A percentile compares a stretch with the other conserved stretches of the same genome.
These are phyloP conservation scores for Astropecten irregularis DNA, from an alignment of 53 echinoderm and acorn worm species.

Conservation along the genomic window DNA sequence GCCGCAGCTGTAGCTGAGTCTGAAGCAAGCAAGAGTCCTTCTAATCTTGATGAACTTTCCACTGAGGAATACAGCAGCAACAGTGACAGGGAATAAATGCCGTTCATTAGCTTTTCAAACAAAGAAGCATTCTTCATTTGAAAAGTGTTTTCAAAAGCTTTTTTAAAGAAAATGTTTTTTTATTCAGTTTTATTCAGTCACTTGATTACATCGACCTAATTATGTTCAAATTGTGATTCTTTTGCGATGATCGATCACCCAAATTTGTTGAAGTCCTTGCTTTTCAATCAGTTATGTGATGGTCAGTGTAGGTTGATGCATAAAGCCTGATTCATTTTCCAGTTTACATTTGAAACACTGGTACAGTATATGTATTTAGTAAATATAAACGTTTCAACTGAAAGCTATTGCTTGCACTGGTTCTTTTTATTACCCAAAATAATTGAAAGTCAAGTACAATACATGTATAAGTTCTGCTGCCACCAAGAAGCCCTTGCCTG, in stretches of 20 bases:
- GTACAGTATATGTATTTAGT: background rate
- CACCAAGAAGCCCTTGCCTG: background rate
- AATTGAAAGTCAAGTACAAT: background rate
- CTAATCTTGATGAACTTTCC: constrained; percentile 11
- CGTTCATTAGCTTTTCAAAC: background rate
- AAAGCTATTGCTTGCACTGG: background rate
- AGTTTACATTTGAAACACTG: constrained; percentile 2
- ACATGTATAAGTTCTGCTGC: background rate
- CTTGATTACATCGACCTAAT: too few relatives aligned
- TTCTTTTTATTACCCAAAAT: background rate
- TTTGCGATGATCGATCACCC: background rate
- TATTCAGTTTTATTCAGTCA: too few relatives aligned
- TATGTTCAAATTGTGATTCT: background rate
- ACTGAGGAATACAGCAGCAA: constrained; percentile 19
- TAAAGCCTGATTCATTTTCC: constrained; percentile 2
- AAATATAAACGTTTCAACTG: background rate
- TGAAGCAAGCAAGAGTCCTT: background rate
- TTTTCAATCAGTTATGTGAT: background rate
- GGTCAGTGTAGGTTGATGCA: background rate
- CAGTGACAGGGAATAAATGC: background rate
- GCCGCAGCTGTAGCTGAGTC: background rate
- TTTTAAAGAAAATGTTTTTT: too few relatives aligned
- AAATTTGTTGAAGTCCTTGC: background rate
- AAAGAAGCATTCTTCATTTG: background rate
- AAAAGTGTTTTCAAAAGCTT: too few relatives aligned